Base-by-base conservation (phyloP, 2,888 invertebrate species). In the Cistogaster globosa region DNA sequence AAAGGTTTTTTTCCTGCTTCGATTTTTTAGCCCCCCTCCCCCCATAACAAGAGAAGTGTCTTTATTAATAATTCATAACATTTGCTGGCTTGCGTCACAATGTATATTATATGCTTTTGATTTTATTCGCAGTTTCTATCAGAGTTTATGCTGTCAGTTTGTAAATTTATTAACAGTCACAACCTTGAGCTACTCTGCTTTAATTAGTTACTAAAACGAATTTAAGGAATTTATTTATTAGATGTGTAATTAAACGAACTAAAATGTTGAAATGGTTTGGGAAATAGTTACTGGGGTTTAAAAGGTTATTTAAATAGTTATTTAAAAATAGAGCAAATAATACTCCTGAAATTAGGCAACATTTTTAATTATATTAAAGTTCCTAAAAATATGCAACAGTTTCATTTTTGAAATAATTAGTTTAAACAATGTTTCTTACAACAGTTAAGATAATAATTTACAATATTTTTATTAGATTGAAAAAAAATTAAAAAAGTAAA, bases 21-120 rank as follows among this genome's bases (percentile, higher is more conserved):
- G 0, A 14, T 38, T 58, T 32, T 14, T 11, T 26, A 14, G 8
- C 4, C 32, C 45, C 1, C 6, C 8, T 4, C 6, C 32, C 45
- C 6, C 22, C 32, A n/a, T 14, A 4, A 51, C 22, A 18, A 18
- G 42, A 32, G 14, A 69, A 32, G 0, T 55, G 38, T 62, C 53
- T 63, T 69, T 9, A 63, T 69, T 63, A 78, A 36, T 71, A 63
- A 55, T 71, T 69, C 45, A 63, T 45, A 53, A 26, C 55, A 18
- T 53, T 7, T 18, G 8, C 18, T 18, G 26, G 42, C 26, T 62
- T 62, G 45, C 45, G 22, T 62, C 78, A 55, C 26, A 12, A 18
- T 53, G 58, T 18, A 20, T n/a, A 18, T 26, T 36, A 2, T 20
- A 42, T 26, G 18, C 16, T 11, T n/a, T 55, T 68, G 20, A 67